phyloP scores from a whole-genome alignment of 2,113 vertebrate species.

The Chauna torquata region DNA sequence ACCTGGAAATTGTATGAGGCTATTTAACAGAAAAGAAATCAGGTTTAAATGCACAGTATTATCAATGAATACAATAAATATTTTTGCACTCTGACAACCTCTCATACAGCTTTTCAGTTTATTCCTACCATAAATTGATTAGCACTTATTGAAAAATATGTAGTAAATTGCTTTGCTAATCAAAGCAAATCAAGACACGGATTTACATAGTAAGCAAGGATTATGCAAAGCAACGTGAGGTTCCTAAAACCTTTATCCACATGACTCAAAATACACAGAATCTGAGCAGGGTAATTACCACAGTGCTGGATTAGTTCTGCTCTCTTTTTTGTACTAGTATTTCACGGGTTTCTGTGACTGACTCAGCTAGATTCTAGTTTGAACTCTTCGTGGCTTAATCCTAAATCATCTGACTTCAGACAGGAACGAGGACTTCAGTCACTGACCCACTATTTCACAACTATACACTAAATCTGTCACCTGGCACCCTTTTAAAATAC shows the following conservation, averaged over 20 bases:
- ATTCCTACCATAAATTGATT: slow-evolving; percentile 27
- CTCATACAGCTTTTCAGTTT: not conserved
- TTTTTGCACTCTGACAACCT: not conserved
- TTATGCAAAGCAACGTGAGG: slow-evolving; percentile 46
- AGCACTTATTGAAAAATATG: slow-evolving; percentile 22
- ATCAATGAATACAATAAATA: not conserved
- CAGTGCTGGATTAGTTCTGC: slow-evolving; percentile 44
- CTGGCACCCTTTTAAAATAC: not conserved
- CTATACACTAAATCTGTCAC: not conserved
- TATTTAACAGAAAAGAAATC: not conserved
- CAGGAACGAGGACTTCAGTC: not conserved
- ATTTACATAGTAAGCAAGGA: slow-evolving; percentile 50
- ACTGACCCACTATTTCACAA: not conserved
- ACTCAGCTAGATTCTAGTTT: slow-evolving; percentile 31
- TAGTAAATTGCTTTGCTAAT: slow-evolving; percentile 43
- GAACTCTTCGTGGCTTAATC: slow-evolving; percentile 32
- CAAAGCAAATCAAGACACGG: slow-evolving; percentile 13
- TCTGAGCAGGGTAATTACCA: slow-evolving; percentile 66
- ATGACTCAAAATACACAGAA: slow-evolving; percentile 25
- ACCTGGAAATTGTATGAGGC: not conserved
- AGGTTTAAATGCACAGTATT: not conserved
- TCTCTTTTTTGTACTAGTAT: slow-evolving; percentile 19
- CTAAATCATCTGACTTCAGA: slow-evolving; percentile 27
- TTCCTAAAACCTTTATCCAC: slow-evolving; percentile 56
- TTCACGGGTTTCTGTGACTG: slow-evolving; percentile 52